phyloP scores from a whole-genome alignment of 1,140 invertebrate species.

The Lineus longissimus region DNA sequence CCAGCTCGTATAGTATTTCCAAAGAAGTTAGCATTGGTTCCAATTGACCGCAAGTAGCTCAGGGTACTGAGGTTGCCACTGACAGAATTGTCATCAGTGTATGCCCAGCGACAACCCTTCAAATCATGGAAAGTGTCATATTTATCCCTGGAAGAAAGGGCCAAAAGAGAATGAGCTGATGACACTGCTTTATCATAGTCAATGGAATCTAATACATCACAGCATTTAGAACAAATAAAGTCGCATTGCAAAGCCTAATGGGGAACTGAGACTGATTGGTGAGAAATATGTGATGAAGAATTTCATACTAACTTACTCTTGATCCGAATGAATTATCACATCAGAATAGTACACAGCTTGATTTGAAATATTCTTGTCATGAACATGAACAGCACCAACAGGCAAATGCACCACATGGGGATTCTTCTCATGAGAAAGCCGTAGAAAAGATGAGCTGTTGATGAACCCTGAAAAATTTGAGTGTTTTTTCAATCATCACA shows the following conservation, averaged over 20 bases:
- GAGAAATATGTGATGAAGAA: constrained; percentile 42
- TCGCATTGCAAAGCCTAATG: too few relatives aligned
- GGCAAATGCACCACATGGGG: constrained; percentile 56
- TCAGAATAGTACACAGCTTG: constrained; percentile 62
- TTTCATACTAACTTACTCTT: constrained; percentile 53
- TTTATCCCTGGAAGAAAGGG: constrained; percentile 42
- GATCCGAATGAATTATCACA: constrained; percentile 61
- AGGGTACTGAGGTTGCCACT: constrained; percentile 59
- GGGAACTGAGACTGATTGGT: too few relatives aligned
- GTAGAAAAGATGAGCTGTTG: constrained; percentile 58
- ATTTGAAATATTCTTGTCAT: constrained; percentile 55
- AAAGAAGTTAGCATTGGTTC: constrained; percentile 64
- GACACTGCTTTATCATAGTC: too few relatives aligned
- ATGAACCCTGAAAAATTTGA: constrained; percentile 59
- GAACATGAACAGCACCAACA: constrained; percentile 60
- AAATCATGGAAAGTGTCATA: constrained; percentile 61
- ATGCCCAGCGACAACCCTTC: constrained; percentile 60
- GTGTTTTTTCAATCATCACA: too few relatives aligned
- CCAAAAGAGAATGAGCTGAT: too few relatives aligned
- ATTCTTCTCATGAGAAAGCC: constrained; percentile 52
- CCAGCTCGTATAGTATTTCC: constrained; percentile 23
- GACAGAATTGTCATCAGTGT: constrained; percentile 57
- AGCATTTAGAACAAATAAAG: too few relatives aligned
- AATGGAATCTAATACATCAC: too few relatives aligned
- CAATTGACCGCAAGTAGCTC: constrained; percentile 59